Evolutionary conservation across 2,113 vertebrate genomes (phyloP).

Genomic region (Paedocypris sp.): DNA sequence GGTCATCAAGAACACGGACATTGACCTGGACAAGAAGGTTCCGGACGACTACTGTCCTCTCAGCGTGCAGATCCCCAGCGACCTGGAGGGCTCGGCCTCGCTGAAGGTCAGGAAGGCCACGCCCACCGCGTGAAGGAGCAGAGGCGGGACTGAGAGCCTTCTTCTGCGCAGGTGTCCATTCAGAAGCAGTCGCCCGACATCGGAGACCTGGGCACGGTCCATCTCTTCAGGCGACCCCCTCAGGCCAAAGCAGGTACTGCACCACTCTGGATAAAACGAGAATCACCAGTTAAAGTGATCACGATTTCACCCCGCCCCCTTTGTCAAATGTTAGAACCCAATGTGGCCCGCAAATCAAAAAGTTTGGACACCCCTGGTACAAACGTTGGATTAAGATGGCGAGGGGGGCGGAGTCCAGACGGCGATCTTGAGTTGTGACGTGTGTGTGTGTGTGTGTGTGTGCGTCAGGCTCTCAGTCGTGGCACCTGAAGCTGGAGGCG

Average conservation of each 20-base stretch:
- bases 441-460: neutral
- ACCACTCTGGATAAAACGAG: no score
- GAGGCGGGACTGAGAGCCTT: neutral
- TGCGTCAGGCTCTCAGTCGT: constrained; percentile 73
- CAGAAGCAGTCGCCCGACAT: constrained; percentile 96
- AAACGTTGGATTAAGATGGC: no score
- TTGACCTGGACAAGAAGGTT: constrained; percentile 93
- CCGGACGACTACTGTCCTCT: constrained; percentile 95
- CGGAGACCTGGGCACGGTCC: constrained; percentile 87
- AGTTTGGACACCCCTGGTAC: no score
- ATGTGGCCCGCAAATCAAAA: no score
- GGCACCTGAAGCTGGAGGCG: constrained; percentile 87
- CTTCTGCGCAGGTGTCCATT: constrained; percentile 82
- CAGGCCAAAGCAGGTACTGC: constrained; percentile 87
- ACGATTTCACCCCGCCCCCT: no score
- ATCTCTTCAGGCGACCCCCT: constrained; percentile 76
- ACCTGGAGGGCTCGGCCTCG: constrained; percentile 91
- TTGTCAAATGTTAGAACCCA: no score
- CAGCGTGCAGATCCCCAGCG: constrained; percentile 91
- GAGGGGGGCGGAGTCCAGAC: no score
- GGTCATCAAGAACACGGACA: constrained; percentile 97
- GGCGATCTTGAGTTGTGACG: no score
- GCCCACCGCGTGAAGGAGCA: no score
- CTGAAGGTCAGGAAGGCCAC: constrained; percentile 68
- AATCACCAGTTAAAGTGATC: no score